phyloP scores from a whole-genome alignment of 37 sponge, comb jelly and placozoan species.

The Geodia barretti region DNA sequence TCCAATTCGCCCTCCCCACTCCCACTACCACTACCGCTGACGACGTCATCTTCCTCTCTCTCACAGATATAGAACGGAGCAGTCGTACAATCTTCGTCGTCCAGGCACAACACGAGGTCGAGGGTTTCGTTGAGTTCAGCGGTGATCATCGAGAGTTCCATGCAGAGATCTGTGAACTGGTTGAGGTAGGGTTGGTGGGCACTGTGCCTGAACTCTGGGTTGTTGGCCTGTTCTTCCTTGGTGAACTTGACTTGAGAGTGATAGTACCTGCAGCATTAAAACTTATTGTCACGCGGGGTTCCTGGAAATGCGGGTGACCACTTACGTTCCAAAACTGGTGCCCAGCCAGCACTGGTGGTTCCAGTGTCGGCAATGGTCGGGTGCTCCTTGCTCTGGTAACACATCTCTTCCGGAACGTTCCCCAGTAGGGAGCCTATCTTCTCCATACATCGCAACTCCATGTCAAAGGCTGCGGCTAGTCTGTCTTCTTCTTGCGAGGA shows the following conservation, averaged over 20 bases:
- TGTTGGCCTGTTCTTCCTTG: constrained; percentile 33
- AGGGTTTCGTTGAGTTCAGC: constrained; percentile 16
- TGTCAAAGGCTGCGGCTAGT: constrained; percentile 10
- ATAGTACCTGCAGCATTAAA: constrained; percentile 21
- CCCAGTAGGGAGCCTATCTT: neutral
- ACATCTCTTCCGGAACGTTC: constrained; percentile 35
- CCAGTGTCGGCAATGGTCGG: neutral
- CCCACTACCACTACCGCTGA: constrained; percentile 10
- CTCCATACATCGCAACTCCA: constrained; percentile 29
- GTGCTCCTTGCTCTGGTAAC: constrained; percentile 19
- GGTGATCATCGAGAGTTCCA: neutral
- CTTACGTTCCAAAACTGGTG: constrained; percentile 17
- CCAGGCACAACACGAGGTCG: constrained; percentile 2
- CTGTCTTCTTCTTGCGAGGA: neutral
- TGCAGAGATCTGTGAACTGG: constrained; percentile 3
- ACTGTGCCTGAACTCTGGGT: constrained; percentile 15
- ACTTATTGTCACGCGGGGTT: neutral
- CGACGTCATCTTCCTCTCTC: neutral
- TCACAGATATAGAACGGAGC: neutral
- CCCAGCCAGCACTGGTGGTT: constrained; percentile 54
- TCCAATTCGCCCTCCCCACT: constrained; percentile 13
- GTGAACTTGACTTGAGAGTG: neutral
- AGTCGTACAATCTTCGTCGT: constrained; percentile 51
- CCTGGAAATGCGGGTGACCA: neutral
- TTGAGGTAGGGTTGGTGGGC: neutral